Conservation (phyloP, 2,888 invertebrate species). For the Xylophagus ater region DNA sequence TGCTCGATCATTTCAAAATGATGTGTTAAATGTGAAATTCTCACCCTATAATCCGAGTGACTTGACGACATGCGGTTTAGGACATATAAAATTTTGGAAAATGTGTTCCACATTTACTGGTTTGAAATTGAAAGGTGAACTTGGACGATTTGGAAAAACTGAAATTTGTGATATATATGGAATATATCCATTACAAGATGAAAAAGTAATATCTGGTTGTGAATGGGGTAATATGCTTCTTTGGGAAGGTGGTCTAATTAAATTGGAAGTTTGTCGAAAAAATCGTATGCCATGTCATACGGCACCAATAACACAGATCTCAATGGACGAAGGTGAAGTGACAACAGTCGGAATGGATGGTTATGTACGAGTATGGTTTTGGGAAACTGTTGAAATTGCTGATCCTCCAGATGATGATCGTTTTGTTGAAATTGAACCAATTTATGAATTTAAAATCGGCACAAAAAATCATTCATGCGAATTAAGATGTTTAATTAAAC, state of each 20-base stretch:
- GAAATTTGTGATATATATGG: slow-evolving; percentile 83
- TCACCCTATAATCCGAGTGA: slow-evolving; percentile 70
- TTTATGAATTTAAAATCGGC: slow-evolving; percentile 63
- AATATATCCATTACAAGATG: slow-evolving; percentile 75
- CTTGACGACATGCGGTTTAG: slow-evolving; percentile 64
- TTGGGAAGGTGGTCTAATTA: slow-evolving; percentile 84
- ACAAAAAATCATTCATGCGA: slow-evolving; percentile 24
- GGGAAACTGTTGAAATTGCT: slow-evolving; percentile 80
- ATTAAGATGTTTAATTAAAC: slow-evolving; percentile 30
- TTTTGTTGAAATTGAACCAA: slow-evolving; percentile 73
- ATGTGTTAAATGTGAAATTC: slow-evolving; percentile 68
- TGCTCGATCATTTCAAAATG: slow-evolving; percentile 72
- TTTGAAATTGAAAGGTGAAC: slow-evolving; percentile 72
- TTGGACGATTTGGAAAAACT: slow-evolving; percentile 87
- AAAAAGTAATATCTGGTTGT: slow-evolving; percentile 77
- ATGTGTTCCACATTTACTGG: slow-evolving; percentile 87
- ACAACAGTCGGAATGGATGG: slow-evolving; percentile 56
- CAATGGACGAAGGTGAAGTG: slow-evolving; percentile 31
- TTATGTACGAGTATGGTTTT: slow-evolving; percentile 75
- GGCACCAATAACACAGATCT: slow-evolving; percentile 49
- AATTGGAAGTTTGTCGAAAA: slow-evolving; percentile 66
- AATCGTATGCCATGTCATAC: slow-evolving; percentile 63
- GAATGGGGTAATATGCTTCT: slow-evolving; percentile 86
- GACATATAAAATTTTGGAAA: slow-evolving; percentile 87
- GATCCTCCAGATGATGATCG: slow-evolving; percentile 72